phyloP scores from a whole-genome alignment of 2,888 invertebrate species.

The Trissoscelio sp. region DNA sequence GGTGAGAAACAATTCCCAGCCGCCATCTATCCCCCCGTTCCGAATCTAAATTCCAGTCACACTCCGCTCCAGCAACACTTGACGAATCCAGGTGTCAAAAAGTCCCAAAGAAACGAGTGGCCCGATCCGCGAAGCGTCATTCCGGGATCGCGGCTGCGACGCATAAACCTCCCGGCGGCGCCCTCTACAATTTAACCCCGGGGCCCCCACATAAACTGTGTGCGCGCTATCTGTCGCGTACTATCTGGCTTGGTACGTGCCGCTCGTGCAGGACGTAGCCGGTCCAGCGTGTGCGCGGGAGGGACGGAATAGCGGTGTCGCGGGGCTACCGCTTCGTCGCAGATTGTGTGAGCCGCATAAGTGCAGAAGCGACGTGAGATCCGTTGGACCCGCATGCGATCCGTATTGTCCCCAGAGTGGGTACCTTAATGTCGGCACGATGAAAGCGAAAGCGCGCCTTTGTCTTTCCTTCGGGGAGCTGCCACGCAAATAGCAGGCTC shows the following conservation, averaged over 20 bases:
- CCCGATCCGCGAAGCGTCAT: constrained; percentile 43
- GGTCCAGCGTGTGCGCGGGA: constrained; percentile 31
- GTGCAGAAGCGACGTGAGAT: constrained; percentile 80
- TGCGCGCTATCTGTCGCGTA: constrained; percentile 49
- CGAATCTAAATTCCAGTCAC: constrained; percentile 62
- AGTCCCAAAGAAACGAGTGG: constrained; percentile 37
- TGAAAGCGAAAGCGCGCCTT: constrained; percentile 78
- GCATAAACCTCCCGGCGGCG: constrained; percentile 52
- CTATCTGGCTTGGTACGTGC: constrained; percentile 63
- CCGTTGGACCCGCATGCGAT: constrained; percentile 83
- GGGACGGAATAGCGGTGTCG: constrained; percentile 59
- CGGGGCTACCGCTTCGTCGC: constrained; percentile 69
- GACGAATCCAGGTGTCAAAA: constrained; percentile 49
- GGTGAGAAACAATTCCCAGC: too few relatives aligned
- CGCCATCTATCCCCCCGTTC: too few relatives aligned
- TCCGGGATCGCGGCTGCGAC: constrained; percentile 34
- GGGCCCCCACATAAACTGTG: constrained; percentile 49
- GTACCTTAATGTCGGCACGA: constrained; percentile 83
- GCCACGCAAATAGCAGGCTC: constrained; percentile 80
- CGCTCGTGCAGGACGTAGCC: constrained; percentile 31
- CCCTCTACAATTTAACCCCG: constrained; percentile 57
- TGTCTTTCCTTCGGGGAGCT: constrained; percentile 76
- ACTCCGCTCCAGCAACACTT: constrained; percentile 3
- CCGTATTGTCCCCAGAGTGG: constrained; percentile 80
- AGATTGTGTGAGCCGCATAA: constrained; percentile 71